Percentiles rank a stretch among this genome's conserved stretches.
phyloP scores from a whole-genome alignment of 2,113 vertebrate genomes.

The mouse (Mus musculus) region DNA sequence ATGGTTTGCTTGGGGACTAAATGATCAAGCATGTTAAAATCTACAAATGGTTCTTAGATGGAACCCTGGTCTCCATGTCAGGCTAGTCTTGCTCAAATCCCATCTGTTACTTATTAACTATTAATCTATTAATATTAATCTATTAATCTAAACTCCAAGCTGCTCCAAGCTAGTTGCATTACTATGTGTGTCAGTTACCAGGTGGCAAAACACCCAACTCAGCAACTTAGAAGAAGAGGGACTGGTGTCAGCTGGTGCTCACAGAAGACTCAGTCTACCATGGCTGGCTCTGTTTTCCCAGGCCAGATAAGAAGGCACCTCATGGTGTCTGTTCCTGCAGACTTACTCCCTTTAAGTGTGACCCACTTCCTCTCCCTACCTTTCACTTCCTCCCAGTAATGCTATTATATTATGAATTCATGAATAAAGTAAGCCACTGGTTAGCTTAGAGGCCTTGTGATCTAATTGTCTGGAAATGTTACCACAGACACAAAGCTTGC shows the following conservation, averaged over 20 bases:
- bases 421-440: neutral
- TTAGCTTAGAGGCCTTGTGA: neutral
- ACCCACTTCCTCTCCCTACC: neutral
- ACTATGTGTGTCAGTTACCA: neutral
- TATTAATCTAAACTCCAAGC: neutral
- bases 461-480: neutral
- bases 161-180: neutral
- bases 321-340: neutral
- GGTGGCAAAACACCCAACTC: too few species aligned
- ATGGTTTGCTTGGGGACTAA: neutral
- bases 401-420: neutral
- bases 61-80: neutral
- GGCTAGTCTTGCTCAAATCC: neutral
- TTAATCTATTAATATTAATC: neutral
- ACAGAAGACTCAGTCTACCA: too few species aligned
- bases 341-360: neutral
- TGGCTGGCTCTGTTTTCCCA: neutral
- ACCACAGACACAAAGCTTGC: neutral
- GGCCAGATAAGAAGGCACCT: too few species aligned
- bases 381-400: neutral
- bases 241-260: too few species aligned
- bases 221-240: neutral
- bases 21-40: neutral
- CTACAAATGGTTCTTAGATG: neutral
- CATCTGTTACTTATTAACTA: neutral